Percentiles rank a stretch among this genome's conserved stretches.
Conservation (phyloP, 2,888 invertebrate genomes). For the Drosophila neotestacea region DNA sequence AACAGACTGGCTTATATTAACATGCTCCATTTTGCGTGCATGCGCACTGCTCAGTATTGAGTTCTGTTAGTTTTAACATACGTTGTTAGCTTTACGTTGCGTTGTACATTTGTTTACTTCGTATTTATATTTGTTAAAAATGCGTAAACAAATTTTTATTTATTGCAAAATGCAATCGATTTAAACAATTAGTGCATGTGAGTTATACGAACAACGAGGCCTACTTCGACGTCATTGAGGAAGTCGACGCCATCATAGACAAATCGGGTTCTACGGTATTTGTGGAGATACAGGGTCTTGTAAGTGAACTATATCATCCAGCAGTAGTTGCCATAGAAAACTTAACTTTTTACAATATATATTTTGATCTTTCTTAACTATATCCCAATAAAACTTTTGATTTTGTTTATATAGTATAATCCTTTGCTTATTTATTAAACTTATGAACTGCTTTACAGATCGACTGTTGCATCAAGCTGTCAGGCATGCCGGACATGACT, state of each 20-base stretch:
- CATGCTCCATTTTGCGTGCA: conserved; percentile 8
- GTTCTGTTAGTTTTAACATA: conserved; percentile 13
- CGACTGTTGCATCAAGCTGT: conserved; percentile 98
- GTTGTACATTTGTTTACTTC: conserved; percentile 34
- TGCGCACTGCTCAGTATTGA: not conserved
- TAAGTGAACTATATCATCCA: conserved; percentile 88
- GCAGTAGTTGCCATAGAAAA: conserved; percentile 85
- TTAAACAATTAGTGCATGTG: conserved; percentile 86
- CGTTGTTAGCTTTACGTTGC: conserved; percentile 38
- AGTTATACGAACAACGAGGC: conserved; percentile 99
- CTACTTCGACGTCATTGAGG: conserved; percentile 99
- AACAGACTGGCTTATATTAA: not conserved
- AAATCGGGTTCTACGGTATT: conserved; percentile 98
- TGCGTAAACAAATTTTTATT: conserved; percentile 43
- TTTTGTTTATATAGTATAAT: too few species aligned
- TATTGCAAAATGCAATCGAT: conserved; percentile 19
- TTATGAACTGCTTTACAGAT: conserved; percentile 87
- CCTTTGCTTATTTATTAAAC: not conserved
- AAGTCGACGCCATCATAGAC: conserved; percentile 99
- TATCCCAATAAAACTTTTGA: too few species aligned
- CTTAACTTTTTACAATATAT: too few species aligned
- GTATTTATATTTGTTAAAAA: conserved; percentile 32
- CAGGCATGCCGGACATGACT: conserved; percentile 99
- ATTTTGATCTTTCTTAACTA: too few species aligned
- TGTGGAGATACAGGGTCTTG: conserved; percentile 99